Evolutionary conservation across 2,888 invertebrate species (phyloP).

Genomic region (Drosophila pseudotalamancana): DNA sequence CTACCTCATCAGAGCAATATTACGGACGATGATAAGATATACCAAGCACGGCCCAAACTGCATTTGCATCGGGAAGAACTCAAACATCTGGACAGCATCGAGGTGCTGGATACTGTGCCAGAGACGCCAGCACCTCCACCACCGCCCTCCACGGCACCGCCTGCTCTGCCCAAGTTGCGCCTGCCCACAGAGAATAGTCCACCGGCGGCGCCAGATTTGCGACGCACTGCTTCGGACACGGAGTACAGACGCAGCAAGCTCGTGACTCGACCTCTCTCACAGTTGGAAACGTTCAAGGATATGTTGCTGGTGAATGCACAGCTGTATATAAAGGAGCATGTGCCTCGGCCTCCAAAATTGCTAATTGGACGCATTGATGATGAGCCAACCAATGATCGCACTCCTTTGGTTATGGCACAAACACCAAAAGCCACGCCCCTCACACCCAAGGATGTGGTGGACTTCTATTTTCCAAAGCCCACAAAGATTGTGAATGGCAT

Average conservation of each 20-base stretch:
- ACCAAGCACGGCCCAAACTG: constrained; percentile 52
- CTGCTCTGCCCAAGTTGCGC: constrained; percentile 38
- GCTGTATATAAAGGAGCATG: constrained; percentile 85
- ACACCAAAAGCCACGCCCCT: constrained; percentile 52
- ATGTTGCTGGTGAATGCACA: constrained; percentile 86
- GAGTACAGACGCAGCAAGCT: constrained; percentile 47
- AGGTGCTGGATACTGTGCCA: constrained; percentile 81
- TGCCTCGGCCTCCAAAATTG: constrained; percentile 85
- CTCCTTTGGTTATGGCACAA: constrained; percentile 34
- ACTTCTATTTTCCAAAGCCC: constrained; percentile 83
- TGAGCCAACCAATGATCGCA: constrained; percentile 68
- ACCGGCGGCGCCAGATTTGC: constrained; percentile 47
- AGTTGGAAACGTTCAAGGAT: constrained; percentile 82
- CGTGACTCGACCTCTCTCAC: constrained; percentile 68
- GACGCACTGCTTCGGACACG: constrained; percentile 61
- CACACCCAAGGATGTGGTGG: constrained; percentile 77
- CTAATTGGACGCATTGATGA: constrained; percentile 84
- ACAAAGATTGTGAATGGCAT: constrained; percentile 87
- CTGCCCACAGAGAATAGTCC: constrained; percentile 38
- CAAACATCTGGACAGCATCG: constrained; percentile 60
- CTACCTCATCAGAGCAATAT: constrained; percentile 46
- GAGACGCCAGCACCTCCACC: constrained; percentile 85
- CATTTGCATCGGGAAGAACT: constrained; percentile 39
- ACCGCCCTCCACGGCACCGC: constrained; percentile 75
- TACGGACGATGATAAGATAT: constrained; percentile 81